Conservation (phyloP, 1,140 invertebrate genomes). For the Manduca sexta region DNA sequence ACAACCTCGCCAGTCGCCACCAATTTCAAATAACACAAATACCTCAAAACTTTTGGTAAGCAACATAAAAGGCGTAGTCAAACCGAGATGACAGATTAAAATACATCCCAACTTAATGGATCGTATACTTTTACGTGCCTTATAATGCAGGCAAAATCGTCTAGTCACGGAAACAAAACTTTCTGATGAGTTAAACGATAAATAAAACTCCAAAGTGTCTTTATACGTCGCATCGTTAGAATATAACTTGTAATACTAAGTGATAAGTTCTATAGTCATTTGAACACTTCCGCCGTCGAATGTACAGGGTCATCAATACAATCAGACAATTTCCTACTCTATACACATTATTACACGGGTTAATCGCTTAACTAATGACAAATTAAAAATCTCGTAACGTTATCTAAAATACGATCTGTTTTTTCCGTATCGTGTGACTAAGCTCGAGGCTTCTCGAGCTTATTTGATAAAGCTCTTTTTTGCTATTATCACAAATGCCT, state of each 20-base stretch:
- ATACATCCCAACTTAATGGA: slow-evolving; percentile 18
- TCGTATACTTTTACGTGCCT: slow-evolving; percentile 7
- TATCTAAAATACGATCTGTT: slow-evolving; percentile 26
- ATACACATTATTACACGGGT: neutral
- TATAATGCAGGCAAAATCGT: slow-evolving; percentile 13
- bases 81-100: slow-evolving; percentile 13
- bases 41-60: neutral
- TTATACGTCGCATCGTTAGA: neutral
- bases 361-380: neutral
- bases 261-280: neutral
- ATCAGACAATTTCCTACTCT: neutral
- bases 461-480: slow-evolving; percentile 26
- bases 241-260: neutral
- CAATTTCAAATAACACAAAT: neutral
- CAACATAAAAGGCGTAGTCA: neutral
- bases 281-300: neutral
- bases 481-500: slow-evolving; percentile 5
- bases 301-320: neutral
- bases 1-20: too few relatives aligned
- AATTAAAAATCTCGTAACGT: slow-evolving; percentile 13
- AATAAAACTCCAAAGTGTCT: slow-evolving; percentile 1
- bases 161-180: slow-evolving; percentile 18
- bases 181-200: slow-evolving; percentile 11
- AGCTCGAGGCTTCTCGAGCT: slow-evolving; percentile 22
- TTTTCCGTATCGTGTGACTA: slow-evolving; percentile 26